These are phyloP conservation scores for Cryptocephalus moraei DNA, from an alignment of 2,888 invertebrate genomes.

Conservation along the genomic window DNA sequence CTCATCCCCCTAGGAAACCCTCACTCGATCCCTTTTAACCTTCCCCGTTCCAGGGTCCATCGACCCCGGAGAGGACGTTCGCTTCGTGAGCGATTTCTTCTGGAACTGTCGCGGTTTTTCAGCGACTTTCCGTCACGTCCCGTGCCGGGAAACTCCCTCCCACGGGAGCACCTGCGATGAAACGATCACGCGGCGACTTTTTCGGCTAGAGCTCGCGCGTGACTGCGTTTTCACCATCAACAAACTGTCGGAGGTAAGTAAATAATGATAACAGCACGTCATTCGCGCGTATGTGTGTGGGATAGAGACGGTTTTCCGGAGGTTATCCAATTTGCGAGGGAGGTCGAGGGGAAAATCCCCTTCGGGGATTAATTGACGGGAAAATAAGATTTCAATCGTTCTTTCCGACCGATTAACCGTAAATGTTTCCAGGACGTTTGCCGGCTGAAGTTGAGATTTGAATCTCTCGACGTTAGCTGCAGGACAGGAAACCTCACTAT, in stretches of 20 bases:
- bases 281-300: too few species aligned
- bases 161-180: background rate
- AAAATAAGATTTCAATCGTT: too few species aligned
- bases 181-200: constrained; percentile 14
- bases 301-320: too few species aligned
- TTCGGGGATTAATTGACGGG: too few species aligned
- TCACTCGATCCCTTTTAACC: too few species aligned
- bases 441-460: constrained; percentile 26
- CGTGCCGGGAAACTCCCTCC: constrained; percentile 20
- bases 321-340: too few species aligned
- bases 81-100: constrained; percentile 33
- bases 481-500: constrained; percentile 27
- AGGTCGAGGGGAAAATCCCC: too few species aligned
- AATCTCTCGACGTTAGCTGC: constrained; percentile 29
- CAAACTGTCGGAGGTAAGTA: constrained; percentile 16
- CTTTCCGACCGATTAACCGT: too few species aligned
- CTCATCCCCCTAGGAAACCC: too few species aligned
- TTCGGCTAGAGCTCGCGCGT: constrained; percentile 18
- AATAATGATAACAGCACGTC: background rate
- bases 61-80: constrained; percentile 25
- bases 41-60: too few species aligned
- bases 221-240: constrained; percentile 12
- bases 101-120: constrained; percentile 38
- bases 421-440: constrained; percentile 28
- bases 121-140: constrained; percentile 36